Evolutionary conservation across 2,797 vertebrate genomes (phyloP).

Genomic region (Sandelia bainsii): DNA sequence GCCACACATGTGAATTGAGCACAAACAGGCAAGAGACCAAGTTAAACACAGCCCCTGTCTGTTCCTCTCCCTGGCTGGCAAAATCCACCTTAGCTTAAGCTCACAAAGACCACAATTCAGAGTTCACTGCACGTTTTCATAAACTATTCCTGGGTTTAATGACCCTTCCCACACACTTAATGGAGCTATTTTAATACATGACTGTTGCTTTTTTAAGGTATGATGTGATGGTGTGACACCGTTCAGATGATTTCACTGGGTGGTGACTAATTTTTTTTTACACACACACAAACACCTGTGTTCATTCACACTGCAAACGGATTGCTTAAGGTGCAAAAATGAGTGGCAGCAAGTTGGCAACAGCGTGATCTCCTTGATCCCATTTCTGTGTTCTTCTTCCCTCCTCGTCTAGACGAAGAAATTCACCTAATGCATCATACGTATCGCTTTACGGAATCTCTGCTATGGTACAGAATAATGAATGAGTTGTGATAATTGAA

Average conservation of each 20-base stretch:
- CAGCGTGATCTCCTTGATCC: constrained; percentile 19
- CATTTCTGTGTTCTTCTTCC: constrained; percentile 32
- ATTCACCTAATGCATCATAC: constrained; percentile 32
- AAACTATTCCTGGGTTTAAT: constrained; percentile 68
- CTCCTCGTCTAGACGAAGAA: constrained; percentile 63
- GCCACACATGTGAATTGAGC: constrained; percentile 64
- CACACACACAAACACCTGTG: constrained; percentile 65
- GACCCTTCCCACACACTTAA: constrained; percentile 57
- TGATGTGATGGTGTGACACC: constrained; percentile 49
- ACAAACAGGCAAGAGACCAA: constrained; percentile 76
- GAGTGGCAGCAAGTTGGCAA: constrained; percentile 39
- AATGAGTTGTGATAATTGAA: constrained; percentile 56
- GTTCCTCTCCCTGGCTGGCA: constrained; percentile 69
- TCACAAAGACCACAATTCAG: constrained; percentile 86
- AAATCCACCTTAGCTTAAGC: constrained; percentile 65
- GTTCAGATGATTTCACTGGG: constrained; percentile 70
- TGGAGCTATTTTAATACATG: constrained; percentile 51
- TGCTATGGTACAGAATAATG: constrained; percentile 27
- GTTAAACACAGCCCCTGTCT: constrained; percentile 79
- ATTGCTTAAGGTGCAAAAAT: constrained; percentile 29
- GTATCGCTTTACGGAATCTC: constrained; percentile 53
- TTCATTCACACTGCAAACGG: constrained; percentile 53
- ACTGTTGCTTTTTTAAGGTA: constrained; percentile 58
- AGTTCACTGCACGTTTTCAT: constrained; percentile 63
- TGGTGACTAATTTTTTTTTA: constrained; percentile 53